Percentiles rank a stretch among this genome's conserved stretches.
These are phyloP conservation scores for Luehdorfia chinensis DNA, from an alignment of 1,140 invertebrate species.

Conservation along the genomic window DNA sequence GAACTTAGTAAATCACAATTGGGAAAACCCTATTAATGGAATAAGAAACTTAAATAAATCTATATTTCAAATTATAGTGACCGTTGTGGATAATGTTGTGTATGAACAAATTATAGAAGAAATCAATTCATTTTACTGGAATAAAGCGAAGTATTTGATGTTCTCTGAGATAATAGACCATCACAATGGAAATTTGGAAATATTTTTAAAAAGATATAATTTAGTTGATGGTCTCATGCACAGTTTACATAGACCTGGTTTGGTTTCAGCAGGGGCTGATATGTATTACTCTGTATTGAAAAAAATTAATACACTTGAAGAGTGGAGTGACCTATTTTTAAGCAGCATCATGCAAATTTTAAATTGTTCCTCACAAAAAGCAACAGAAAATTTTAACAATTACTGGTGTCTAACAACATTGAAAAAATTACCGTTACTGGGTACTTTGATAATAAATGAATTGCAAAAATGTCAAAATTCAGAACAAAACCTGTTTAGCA, in stretches of 20 bases:
- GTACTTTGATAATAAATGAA: slow-evolving; percentile 34
- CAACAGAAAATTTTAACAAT: slow-evolving; percentile 62
- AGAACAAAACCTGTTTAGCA: slow-evolving; percentile 42
- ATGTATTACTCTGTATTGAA: slow-evolving; percentile 68
- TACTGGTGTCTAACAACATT: slow-evolving; percentile 67
- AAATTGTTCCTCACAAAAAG: slow-evolving; percentile 28
- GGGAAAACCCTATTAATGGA: slow-evolving; percentile 71
- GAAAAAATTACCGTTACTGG: slow-evolving; percentile 56
- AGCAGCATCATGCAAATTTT: slow-evolving; percentile 37
- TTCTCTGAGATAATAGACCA: slow-evolving; percentile 58
- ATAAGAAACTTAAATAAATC: slow-evolving; percentile 61
- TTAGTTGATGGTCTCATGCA: slow-evolving; percentile 56
- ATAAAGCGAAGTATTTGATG: slow-evolving; percentile 72
- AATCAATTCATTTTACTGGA: slow-evolving; percentile 67
- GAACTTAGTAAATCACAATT: slow-evolving; percentile 67
- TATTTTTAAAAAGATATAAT: slow-evolving; percentile 27
- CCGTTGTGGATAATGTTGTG: slow-evolving; percentile 31
- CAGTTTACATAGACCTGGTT: slow-evolving; percentile 59
- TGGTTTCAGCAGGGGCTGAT: slow-evolving; percentile 69
- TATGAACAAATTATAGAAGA: slow-evolving; percentile 41
- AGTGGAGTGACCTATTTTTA: slow-evolving; percentile 56
- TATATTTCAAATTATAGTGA: slow-evolving; percentile 52
- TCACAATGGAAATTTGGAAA: slow-evolving; percentile 28
- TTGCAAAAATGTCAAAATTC: slow-evolving; percentile 25
- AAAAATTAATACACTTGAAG: slow-evolving; percentile 38